A percentile compares a stretch with the other conserved stretches of the same genome.
Evolutionary conservation across 2,888 invertebrate genomes (phyloP).

Genomic region (Drosophila meridionalis): DNA sequence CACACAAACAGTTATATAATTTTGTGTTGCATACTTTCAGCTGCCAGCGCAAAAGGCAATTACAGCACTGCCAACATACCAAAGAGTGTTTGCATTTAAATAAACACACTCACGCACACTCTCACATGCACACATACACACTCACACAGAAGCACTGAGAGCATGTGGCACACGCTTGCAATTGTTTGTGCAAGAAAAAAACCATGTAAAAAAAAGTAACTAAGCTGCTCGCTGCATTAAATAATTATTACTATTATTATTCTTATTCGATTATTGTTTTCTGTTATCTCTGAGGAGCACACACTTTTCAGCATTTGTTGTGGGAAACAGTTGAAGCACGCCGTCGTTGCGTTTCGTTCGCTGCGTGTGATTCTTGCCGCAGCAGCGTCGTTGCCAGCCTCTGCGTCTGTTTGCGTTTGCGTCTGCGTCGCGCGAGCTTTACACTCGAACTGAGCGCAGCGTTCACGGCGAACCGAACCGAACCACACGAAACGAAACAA

Average conservation of each 20-base stretch:
- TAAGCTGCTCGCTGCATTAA: neutral
- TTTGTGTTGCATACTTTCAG: slow-evolving; percentile 60
- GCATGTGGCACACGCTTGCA: slow-evolving; percentile 17
- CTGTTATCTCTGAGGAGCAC: slow-evolving; percentile 6
- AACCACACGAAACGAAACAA: slow-evolving; percentile 3
- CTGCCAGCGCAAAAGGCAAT: slow-evolving; percentile 40
- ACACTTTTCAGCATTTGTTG: slow-evolving; percentile 46
- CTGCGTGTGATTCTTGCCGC: slow-evolving; percentile 14
- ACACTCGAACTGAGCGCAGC: slow-evolving; percentile 70
- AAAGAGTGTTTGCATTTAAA: slow-evolving; percentile 28
- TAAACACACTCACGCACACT: slow-evolving; percentile 29
- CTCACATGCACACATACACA: slow-evolving; percentile 19
- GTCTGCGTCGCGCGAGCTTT: slow-evolving; percentile 72
- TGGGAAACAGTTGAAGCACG: slow-evolving; percentile 23
- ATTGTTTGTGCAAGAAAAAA: slow-evolving; percentile 20
- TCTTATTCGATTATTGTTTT: neutral
- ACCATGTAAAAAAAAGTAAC: neutral
- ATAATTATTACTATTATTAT: slow-evolving; percentile 1
- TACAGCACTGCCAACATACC: slow-evolving; percentile 43
- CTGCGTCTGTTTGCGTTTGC: slow-evolving; percentile 55
- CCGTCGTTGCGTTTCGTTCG: slow-evolving; percentile 24
- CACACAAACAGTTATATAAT: slow-evolving; percentile 55
- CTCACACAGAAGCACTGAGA: neutral
- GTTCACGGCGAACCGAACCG: slow-evolving; percentile 14
- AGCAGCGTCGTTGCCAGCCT: slow-evolving; percentile 58